Evolutionary conservation across 1,140 invertebrate species (phyloP), one percentile per base, ranked within the genome.

Genomic region (Aphelenchoides avenae): DNA sequence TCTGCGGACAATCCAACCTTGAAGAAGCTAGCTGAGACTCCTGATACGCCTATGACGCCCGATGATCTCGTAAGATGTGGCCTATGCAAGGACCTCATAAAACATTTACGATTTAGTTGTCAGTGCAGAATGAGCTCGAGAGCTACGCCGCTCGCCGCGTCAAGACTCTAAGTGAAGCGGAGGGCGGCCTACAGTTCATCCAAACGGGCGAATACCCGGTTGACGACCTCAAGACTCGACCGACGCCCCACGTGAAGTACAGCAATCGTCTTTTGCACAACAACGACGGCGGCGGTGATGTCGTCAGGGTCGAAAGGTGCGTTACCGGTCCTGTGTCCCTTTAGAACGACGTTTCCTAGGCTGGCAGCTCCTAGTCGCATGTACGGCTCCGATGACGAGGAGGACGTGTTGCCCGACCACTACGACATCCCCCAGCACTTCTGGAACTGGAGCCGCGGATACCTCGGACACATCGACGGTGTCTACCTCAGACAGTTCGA

Each of bases 371-470:
- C 59, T 18, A 66, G 51, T n/a, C 26, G 68, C 13, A n/a, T 63
- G 27, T 69, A 64, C 9, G 68, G 64, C 6, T 47, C 53, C 3
- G 63, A 69, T 37, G 63, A 65, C 13, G 44, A 60, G 2, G 63
- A 65, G 4, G 40, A 44, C 13, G 43, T 34, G 18, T 40, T 63
- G 15, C 66, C 63, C n/a, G 27, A 62, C 15, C 47, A 68, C 40
- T 43, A 61, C 29, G 63, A 65, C 27, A 41, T 65, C 47, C 63
- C 63, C 24, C 52, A 46, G 7, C 58, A 66, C 6, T 65, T 65
- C 51, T 65, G 63, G 62, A 65, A 44, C 29, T 65, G 63, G 63
- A 44, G 64, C 7, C 36, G 64, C 30, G 66, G 64, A 40, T 65
- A 44, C 31, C 11, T 26, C n/a, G 33, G 36, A n/a, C 57, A 57